A percentile compares a stretch with the other conserved stretches of the same genome.
Evolutionary conservation across 2,113 vertebrate genomes (phyloP).

Genomic region (Ranitomeya variabilis): DNA sequence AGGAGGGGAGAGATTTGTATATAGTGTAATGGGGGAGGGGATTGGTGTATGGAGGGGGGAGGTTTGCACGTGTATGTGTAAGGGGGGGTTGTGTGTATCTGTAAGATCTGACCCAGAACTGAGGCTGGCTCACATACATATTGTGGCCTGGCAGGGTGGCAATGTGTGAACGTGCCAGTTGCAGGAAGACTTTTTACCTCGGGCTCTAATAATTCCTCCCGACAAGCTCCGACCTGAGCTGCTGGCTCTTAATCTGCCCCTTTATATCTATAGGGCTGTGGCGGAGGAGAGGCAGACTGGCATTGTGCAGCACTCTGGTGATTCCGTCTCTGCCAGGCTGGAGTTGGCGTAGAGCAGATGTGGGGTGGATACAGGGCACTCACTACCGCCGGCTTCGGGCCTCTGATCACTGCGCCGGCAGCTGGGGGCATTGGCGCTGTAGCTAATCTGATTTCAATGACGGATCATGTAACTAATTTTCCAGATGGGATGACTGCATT

Average conservation of each 20-base stretch:
- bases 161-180: background rate
- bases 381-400: background rate
- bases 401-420: background rate
- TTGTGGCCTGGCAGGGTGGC: background rate
- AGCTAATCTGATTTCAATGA: slow-evolving; percentile 30
- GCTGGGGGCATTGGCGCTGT: slow-evolving; percentile 18
- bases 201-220: slow-evolving; percentile 2
- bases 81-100: background rate
- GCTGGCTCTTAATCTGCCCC: slow-evolving; percentile 14
- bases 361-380: background rate
- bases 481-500: slow-evolving; percentile 38
- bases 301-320: background rate
- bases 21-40: background rate
- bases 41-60: background rate
- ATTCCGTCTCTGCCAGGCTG: background rate
- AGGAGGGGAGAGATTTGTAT: slow-evolving; percentile 4
- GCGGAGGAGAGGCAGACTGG: background rate
- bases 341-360: background rate
- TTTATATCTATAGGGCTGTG: background rate
- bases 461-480: slow-evolving; percentile 35
- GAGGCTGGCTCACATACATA: background rate
- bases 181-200: background rate
- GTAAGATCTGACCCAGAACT: background rate
- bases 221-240: slow-evolving; percentile 6
- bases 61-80: background rate